A percentile compares a stretch with the other conserved stretches of the same genome.
Conservation (phyloP, 2,113 vertebrate species). For the Pseudolaguvia tuberculata region DNA sequence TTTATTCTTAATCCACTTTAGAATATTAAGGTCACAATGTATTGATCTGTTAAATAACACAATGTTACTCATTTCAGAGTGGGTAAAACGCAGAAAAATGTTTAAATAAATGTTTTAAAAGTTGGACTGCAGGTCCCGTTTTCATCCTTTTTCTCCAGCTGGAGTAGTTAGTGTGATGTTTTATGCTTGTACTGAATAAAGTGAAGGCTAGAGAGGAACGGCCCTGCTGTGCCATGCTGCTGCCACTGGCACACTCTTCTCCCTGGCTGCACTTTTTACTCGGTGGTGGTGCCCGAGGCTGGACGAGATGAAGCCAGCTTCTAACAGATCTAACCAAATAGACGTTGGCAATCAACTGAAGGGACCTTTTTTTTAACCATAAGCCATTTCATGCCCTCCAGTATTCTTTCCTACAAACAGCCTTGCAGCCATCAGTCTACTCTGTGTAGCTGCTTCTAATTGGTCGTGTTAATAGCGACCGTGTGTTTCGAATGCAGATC, state of each 20-base stretch:
- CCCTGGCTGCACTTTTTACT: slow-evolving; percentile 32
- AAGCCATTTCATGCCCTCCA: slow-evolving; percentile 18
- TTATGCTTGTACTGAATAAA: neutral
- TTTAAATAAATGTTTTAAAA: neutral
- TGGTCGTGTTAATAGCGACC: slow-evolving; percentile 41
- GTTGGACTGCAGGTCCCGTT: neutral
- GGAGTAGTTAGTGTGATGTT: neutral
- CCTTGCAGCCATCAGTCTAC: slow-evolving; percentile 13
- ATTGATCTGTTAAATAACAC: slow-evolving; percentile 6
- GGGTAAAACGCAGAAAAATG: neutral
- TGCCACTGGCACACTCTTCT: slow-evolving; percentile 23
- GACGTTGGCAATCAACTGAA: slow-evolving; percentile 21
- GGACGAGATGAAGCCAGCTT: slow-evolving; percentile 28
- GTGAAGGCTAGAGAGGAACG: slow-evolving; percentile 27
- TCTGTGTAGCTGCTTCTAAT: slow-evolving; percentile 33
- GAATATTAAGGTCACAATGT: neutral
- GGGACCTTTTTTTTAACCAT: slow-evolving; percentile 22
- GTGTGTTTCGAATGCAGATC: slow-evolving; percentile 26
- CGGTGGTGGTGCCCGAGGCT: slow-evolving; percentile 42
- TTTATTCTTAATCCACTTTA: neutral
- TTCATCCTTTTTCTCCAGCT: neutral
- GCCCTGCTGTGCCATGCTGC: slow-evolving; percentile 28
- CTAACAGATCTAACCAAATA: slow-evolving; percentile 25
- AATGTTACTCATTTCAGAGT: neutral
- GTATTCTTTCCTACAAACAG: slow-evolving; percentile 39